Evolutionary conservation across 2,888 invertebrate genomes (phyloP), one percentile per base, ranked within the genome.

Genomic region (Micropterix aruncella): DNA sequence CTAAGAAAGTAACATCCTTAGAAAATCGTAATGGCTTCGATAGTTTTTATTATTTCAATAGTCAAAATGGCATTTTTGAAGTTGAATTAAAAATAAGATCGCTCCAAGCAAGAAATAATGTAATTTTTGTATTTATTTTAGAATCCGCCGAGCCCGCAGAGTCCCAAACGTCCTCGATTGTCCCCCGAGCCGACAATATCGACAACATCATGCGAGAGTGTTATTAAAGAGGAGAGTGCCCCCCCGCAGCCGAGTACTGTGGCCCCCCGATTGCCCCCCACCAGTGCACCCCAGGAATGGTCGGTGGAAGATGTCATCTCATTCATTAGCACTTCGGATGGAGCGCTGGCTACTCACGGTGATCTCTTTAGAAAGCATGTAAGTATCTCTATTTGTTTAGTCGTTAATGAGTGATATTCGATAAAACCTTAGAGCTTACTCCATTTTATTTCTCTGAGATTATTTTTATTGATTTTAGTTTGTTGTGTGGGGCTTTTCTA

Each of bases 361-460:
- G 94, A 95, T 60, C 73, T 93, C 47, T 95, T 95, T 63, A 75
- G 90, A 55, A 90, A 85, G 70, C 94, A 95, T 67, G 93, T 93
- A 61, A 79, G 87, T 77, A 47, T 39, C 40, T 36, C 45, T 44
- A 47, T 27, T 45, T 37, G 19, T 14, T 19, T 41, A 47, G 43
- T 46, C 27, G 27, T 44, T 45, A 38, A 18, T 43, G n/a, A 41
- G 19, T 43, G n/a, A 16, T 18, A 3, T n/a, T 17, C 19, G 3
- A 40, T 14, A 42, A 27, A 42, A 5, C 43, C 45, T 42, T 45
- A 2, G 16, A 48, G n/a, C n/a, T n/a, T n/a, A n/a, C 18, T 42
- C 1, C 38, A 40, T 19, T 37, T 37, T 19, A 42, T 14, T 38
- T 16, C 27, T 15, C 40, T 18, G 15, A 36, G 47, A 38, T 42